Conservation (phyloP, 1,140 invertebrate genomes). For the Drosophila trapezifrons region DNA sequence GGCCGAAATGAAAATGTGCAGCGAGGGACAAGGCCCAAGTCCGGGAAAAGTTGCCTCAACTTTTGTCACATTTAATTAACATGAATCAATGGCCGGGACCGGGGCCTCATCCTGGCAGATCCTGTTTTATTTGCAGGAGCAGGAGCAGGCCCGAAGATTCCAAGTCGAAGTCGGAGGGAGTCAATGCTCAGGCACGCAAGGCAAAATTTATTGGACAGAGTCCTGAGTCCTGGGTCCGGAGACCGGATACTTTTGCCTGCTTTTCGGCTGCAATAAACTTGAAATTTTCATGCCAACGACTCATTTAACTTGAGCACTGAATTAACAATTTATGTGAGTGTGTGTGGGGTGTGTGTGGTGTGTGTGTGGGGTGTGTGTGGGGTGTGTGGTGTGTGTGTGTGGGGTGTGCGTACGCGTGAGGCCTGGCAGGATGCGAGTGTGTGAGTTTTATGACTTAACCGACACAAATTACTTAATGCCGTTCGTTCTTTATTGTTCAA, state of each 20-base stretch:
- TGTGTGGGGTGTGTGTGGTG: too few species aligned
- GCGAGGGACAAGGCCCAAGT: conserved; percentile 21
- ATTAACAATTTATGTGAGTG: conserved; percentile 68
- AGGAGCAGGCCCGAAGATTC: neutral
- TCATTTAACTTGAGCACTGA: conserved; percentile 78
- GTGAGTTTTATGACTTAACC: conserved; percentile 71
- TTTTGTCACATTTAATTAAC: conserved; percentile 79
- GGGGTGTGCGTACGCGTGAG: neutral
- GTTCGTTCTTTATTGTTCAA: conserved; percentile 75
- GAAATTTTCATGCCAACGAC: conserved; percentile 76
- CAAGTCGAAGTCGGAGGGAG: neutral
- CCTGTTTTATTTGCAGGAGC: conserved; percentile 5
- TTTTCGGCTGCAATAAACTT: conserved; percentile 65
- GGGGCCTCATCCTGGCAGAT: conserved; percentile 15
- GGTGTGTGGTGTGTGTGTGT: conserved; percentile 14
- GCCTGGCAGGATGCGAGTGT: conserved; percentile 21
- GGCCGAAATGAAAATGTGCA: conserved; percentile 57
- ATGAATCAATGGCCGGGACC: conserved; percentile 61
- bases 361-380: conserved; percentile 17
- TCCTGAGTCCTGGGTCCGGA: neutral
- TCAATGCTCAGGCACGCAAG: conserved; percentile 42
- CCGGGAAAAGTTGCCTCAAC: conserved; percentile 54
- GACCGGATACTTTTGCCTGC: conserved; percentile 13
- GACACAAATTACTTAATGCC: conserved; percentile 80
- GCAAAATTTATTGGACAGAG: conserved; percentile 50